Evolutionary conservation across 2,888 invertebrate genomes (phyloP), one percentile per base, ranked within the genome.

Genomic region (Linyphia triangularis): DNA sequence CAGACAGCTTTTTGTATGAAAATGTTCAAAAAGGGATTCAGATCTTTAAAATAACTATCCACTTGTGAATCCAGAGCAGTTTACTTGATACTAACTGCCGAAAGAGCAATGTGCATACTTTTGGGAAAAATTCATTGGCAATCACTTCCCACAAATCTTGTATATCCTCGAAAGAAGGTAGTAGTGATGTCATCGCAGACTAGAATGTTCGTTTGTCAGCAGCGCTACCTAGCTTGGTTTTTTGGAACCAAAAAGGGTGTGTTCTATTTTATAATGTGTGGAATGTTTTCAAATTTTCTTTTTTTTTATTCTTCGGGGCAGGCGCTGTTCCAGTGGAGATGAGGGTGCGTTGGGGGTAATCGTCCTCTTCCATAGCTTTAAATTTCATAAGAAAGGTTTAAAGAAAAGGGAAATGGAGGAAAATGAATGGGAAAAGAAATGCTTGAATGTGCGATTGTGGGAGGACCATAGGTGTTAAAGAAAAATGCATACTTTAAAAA

Each of bases 31-130:
- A 22, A 65, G 63, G 30, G 26, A 61, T 59, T 75, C 75, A 81
- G 75, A 86, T 86, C 67, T 75, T 63, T 22, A 6, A 67, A 57
- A 59, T 73, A 86, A 37, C 61, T 57, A 65, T 78, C 72, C 67
- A 40, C 33, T 61, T 61, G 16, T 10, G 51, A 59, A 33, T 57
- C 37, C 59, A 59, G 40, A 85, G 70, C 61, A 85, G 78, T 59
- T 78, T 26, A 70, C 37, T 22, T 67, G 67, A 33, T 43, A 85
- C 73, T 59, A 67, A 63, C 67, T 57, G 75, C 59, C 59, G 65
- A 57, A 37, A 61, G 63, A 63, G 88, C 77, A 83, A 83, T 82
- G 77, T 83, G 82, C 88, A 88, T 88, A 83, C 88, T 86, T 86
- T 73, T 40, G 28, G 28, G 61, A 70, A 83, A 81, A 69, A 57